phyloP scores from a whole-genome alignment of 2,113 vertebrate species.

The Leptocoma aspasia region DNA sequence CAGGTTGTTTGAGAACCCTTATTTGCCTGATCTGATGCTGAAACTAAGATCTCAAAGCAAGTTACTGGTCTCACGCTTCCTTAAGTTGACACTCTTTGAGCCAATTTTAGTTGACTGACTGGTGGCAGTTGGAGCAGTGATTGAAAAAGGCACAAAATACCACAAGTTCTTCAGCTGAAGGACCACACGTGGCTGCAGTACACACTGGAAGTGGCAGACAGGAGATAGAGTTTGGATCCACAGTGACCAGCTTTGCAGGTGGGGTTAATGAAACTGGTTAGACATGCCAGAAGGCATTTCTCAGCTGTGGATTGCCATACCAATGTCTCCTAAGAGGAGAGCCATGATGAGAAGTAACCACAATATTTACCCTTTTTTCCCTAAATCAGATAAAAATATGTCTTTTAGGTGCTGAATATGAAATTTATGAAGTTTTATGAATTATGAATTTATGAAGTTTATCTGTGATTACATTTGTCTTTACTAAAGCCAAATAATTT shows the following conservation, averaged over 20 bases:
- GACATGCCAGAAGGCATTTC: neutral
- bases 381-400: neutral
- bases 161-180: neutral
- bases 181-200: too few relatives aligned
- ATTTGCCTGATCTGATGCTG: neutral
- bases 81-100: neutral
- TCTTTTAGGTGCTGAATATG: neutral
- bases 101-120: neutral
- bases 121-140: neutral
- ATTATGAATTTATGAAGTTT: too few relatives aligned
- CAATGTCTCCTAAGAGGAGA: neutral
- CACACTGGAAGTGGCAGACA: neutral
- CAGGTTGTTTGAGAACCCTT: neutral
- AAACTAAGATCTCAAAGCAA: neutral
- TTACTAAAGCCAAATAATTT: neutral
- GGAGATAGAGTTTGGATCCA: fast-evolving
- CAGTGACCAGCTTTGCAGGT: neutral
- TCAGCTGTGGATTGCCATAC: neutral
- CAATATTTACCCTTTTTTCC: neutral
- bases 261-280: neutral
- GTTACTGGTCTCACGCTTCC: neutral
- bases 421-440: too few relatives aligned
- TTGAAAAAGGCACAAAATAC: neutral
- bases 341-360: neutral
- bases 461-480: neutral